A percentile compares a stretch with the other conserved stretches of the same genome.
These are phyloP conservation scores for Coremacera marginata DNA, from an alignment of 2,888 invertebrate genomes.

Conservation along the genomic window DNA sequence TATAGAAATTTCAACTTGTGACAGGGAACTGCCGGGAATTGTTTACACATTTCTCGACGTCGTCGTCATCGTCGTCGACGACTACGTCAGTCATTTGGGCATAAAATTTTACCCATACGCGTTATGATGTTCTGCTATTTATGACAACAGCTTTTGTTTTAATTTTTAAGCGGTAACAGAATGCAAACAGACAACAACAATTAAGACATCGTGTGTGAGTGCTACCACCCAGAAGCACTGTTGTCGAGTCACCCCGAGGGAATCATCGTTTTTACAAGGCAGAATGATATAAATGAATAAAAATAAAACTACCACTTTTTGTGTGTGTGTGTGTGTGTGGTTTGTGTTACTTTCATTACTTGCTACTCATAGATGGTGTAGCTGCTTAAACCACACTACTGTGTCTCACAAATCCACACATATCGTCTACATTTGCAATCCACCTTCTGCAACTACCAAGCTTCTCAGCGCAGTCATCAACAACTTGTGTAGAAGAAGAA, in stretches of 20 bases:
- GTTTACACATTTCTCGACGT: neutral
- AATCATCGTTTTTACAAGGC: neutral
- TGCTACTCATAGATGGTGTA: no score
- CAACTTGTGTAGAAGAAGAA: conserved; percentile 4
- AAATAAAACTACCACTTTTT: neutral
- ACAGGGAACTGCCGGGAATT: neutral
- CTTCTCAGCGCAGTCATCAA: conserved; percentile 1
- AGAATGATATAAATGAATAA: neutral
- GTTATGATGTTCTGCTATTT: conserved; percentile 59
- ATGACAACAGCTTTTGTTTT: conserved; percentile 64
- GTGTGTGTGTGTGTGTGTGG: neutral
- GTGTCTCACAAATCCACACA: no score
- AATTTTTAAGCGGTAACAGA: conserved; percentile 56
- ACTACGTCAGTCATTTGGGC: neutral
- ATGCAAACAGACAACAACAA: conserved; percentile 29
- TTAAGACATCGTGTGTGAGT: conserved; percentile 1
- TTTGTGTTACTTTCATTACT: no score
- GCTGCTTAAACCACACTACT: no score
- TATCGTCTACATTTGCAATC: neutral
- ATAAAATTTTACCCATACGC: conserved; percentile 63
- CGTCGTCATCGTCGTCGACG: conserved; percentile 20
- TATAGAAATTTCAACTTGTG: neutral
- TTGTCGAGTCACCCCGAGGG: neutral
- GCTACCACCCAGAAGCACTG: conserved; percentile 31
- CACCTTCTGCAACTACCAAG: neutral